Base-by-base conservation (phyloP, 2,113 vertebrate species). In the Copsychus sechellarum region DNA sequence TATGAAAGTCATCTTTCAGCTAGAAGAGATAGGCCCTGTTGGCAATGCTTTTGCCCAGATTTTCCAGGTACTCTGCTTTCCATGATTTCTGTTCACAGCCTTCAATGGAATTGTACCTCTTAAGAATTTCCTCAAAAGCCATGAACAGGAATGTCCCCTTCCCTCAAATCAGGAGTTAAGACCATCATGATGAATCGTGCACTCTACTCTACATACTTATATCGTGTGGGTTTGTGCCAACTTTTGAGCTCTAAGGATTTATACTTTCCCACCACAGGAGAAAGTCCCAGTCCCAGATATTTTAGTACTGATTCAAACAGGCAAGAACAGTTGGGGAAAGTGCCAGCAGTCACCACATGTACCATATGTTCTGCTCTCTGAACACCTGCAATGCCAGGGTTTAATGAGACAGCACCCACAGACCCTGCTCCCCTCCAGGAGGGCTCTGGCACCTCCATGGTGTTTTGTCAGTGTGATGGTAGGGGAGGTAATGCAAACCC, bases 321-420 rank as follows among this genome's bases (percentile, higher is more conserved):
- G 23, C 24, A 45, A 61, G 45, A 1, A 7, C 43, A 62, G 5
- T 10, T 3, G 10, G 28, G 53, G 26, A 54, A 88, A 78, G 62
- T 0, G 1, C 14, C 15, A 7, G 1, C 4, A 23, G 23, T 78
- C 50, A 45, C 4, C 0, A 0, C 9, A 7, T 2, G 2, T 20
- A 34, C 29, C 0, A 0, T 22, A 9, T n/a, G 17, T 70, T 65
- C 42, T 80, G 69, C 43, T 78, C 0, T 0, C 61, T 24, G 36
- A 76, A 40, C 43, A 56, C 50, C 43, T 77, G 67, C 48, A n/a
- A 23, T 57, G 24, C 29, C 79, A 61, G 40, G 6, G 11, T 71
- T 82, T 66, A 79, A 60, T 1, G 2, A 40, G 51, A 14, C 24
- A 33, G 43, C 6, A 19, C 26, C 47, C 5, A 1, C 15, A 82